These are phyloP conservation scores for Esox niger DNA, from an alignment of 2,113 vertebrate species.

Conservation along the genomic window DNA sequence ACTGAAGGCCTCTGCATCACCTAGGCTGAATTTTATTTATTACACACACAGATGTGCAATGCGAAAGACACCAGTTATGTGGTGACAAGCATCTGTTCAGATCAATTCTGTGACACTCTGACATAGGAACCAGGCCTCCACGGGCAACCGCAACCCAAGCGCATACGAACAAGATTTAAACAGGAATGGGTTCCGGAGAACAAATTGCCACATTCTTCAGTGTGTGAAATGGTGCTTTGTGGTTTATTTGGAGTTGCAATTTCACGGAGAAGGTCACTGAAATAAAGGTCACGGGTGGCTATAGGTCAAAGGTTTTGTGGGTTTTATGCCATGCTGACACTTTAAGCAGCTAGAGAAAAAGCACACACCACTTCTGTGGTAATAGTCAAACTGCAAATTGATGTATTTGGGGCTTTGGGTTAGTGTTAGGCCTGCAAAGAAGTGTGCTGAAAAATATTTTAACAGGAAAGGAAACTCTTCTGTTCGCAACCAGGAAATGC, in stretches of 20 bases:
- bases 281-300: constrained; percentile 18
- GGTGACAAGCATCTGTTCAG: not conserved
- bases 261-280: not conserved
- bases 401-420: not conserved
- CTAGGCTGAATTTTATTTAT: not conserved
- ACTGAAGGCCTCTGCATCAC: not conserved
- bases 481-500: not conserved
- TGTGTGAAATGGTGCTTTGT: not conserved
- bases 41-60: no score
- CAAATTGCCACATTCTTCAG: not conserved
- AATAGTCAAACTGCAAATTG: not conserved
- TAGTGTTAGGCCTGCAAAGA: not conserved
- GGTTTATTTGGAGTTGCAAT: not conserved
- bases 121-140: not conserved
- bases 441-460: not conserved
- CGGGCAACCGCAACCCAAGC: not conserved
- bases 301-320: not conserved
- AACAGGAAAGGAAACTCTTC: not conserved
- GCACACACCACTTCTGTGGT: not conserved
- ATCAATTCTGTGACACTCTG: not conserved
- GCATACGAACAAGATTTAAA: not conserved
- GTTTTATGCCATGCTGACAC: not conserved
- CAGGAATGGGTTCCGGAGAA: not conserved
- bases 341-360: not conserved
- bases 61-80: not conserved